A percentile compares a stretch with the other conserved stretches of the same genome.
Conservation (phyloP, 35 echinoderm and acorn worm genomes). For the Lytechinus pictus region DNA sequence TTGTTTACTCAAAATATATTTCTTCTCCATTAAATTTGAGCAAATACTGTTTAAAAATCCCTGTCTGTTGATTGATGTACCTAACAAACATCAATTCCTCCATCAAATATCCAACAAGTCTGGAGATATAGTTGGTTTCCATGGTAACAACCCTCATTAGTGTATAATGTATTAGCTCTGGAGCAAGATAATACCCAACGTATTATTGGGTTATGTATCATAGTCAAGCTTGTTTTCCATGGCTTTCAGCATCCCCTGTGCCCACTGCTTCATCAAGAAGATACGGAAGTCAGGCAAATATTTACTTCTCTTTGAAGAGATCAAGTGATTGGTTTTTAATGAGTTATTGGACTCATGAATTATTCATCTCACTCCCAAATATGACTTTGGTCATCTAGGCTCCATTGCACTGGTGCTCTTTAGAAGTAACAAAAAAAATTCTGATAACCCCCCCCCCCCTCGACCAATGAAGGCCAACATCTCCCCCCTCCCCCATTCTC, state of each 20-base stretch:
- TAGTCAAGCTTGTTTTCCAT: background rate
- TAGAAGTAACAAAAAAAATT: background rate
- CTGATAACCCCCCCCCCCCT: background rate
- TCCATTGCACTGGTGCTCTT: background rate
- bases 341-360: background rate
- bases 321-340: background rate
- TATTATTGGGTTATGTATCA: background rate
- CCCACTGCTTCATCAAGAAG: background rate
- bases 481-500: background rate
- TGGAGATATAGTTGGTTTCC: background rate
- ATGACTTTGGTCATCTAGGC: background rate
- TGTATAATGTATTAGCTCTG: background rate
- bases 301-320: background rate
- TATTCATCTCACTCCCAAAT: background rate
- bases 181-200: background rate
- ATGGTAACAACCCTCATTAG: background rate
- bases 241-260: background rate
- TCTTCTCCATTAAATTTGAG: background rate
- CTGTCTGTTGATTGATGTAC: background rate
- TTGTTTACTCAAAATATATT: background rate
- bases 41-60: background rate
- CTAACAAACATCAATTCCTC: background rate
- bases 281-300: background rate
- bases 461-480: no score
- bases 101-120: slow-evolving; percentile 4